These are phyloP conservation scores for Fundulus diaphanus DNA, from an alignment of 2,797 vertebrate genomes.

Conservation along the genomic window DNA sequence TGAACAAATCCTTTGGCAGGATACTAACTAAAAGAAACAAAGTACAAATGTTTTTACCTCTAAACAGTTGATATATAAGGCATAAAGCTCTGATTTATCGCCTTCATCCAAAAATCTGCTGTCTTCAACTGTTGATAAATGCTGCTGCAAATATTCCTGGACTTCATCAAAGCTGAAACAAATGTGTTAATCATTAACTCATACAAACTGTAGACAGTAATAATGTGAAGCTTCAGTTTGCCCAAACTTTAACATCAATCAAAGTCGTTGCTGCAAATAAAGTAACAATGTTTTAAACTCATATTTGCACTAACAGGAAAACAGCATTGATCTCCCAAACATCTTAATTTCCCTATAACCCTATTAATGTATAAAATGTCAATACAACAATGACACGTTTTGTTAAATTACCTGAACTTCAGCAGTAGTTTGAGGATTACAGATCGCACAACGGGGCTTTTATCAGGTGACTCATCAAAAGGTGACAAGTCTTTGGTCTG, in stretches of 20 bases:
- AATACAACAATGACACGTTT: background rate
- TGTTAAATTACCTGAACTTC: slow-evolving; percentile 65
- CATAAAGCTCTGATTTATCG: slow-evolving; percentile 81
- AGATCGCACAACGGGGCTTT: slow-evolving; percentile 84
- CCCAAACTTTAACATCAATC: background rate
- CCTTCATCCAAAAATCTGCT: slow-evolving; percentile 64
- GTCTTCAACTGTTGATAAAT: slow-evolving; percentile 76
- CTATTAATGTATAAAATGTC: background rate
- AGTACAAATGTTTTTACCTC: slow-evolving; percentile 35
- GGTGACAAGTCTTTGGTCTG: slow-evolving; percentile 59
- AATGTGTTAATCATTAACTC: background rate
- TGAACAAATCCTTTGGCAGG: background rate
- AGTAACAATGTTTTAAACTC: background rate
- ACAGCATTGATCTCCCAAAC: background rate
- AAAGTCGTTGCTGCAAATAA: background rate
- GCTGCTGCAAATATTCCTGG: slow-evolving; percentile 73
- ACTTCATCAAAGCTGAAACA: slow-evolving; percentile 80
- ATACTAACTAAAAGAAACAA: background rate
- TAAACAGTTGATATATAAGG: slow-evolving; percentile 82
- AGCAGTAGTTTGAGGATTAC: slow-evolving; percentile 85
- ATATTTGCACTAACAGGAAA: background rate
- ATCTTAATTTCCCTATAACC: background rate
- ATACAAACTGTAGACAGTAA: background rate
- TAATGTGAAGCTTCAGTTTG: background rate
- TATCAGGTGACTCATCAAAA: slow-evolving; percentile 83